Base-by-base conservation (phyloP, 2,888 invertebrate genomes). In the Molorchus minor region DNA sequence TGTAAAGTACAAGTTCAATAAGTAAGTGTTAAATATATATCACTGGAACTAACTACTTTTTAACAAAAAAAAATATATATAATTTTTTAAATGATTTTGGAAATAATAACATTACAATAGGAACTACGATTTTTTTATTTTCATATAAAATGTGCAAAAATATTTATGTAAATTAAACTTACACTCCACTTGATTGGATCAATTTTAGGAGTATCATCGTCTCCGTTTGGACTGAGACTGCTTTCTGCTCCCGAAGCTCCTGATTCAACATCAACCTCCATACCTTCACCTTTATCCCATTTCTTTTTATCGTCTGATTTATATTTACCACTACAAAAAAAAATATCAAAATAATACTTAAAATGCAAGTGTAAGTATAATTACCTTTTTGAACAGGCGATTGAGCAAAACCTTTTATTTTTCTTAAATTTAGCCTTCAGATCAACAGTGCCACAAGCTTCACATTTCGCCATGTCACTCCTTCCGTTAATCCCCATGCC, bases 331-430 rank as follows among this genome's bases (percentile, higher is more conserved):
- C 78, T 78, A 49, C 13, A 74, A 70, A 56, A n/a, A 58, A 58
- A 46, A 53, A n/a, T 36, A n/a, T 25, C 13, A 20, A 17, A 41
- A 56, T 17, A 29, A 36, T n/a, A 13, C 19, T 12, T 16, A 33
- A 10, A 41, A 49, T 8, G 3, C 30, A n/a, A n/a, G 8, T 5
- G 21, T 10, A 16, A 15, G 12, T 19, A 57, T 41, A 47, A 45
- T 70, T 75, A 86, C 85, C 85, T 86, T 77, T 81, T 81, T 0
- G 89, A 88, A 80, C 93, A 93, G 13, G 85, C 82, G 17, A 87
- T 84, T 0, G 92, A 90, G 75, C 93, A 93, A 75, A 90, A 93
- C 40, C 91, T 83, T 75, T 90, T 90, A 44, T 87, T 86, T 70
- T 90, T 89, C 77, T 90, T 91, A 71, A 91, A 86, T 74, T 89